These are phyloP conservation scores for Hucho hucho DNA, from an alignment of 2,113 vertebrate genomes.

Conservation along the genomic window DNA sequence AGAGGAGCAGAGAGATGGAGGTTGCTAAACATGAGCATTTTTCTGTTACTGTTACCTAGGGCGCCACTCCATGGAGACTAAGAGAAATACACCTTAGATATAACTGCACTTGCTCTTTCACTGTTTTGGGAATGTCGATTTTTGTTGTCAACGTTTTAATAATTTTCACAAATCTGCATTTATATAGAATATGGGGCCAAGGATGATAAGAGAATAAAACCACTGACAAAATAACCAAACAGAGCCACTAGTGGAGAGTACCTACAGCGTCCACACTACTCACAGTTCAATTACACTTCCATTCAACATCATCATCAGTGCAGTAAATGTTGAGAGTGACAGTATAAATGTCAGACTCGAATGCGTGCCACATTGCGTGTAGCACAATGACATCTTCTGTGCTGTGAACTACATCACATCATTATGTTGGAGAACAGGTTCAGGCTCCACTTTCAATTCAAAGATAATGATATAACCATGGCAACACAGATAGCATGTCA, in stretches of 20 bases:
- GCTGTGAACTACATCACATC: conserved; percentile 41
- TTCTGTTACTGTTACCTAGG: not conserved
- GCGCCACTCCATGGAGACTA: conserved; percentile 38
- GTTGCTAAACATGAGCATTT: not conserved
- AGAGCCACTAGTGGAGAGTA: no score
- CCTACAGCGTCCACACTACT: no score
- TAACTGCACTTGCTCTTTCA: not conserved
- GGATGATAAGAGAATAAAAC: no score
- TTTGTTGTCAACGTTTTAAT: no score
- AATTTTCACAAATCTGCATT: no score
- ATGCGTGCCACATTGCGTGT: conserved; percentile 18
- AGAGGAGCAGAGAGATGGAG: not conserved
- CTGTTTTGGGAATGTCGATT: not conserved
- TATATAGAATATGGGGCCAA: no score
- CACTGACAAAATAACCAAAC: not conserved
- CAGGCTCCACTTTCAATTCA: conserved; percentile 49
- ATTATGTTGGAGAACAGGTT: conserved; percentile 46
- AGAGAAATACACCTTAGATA: conserved; percentile 13
- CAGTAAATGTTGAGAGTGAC: not conserved
- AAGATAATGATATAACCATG: conserved; percentile 67
- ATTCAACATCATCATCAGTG: conserved; percentile 1
- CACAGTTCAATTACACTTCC: not conserved
- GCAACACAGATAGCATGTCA: conserved; percentile 60
- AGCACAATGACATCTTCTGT: conserved; percentile 35
- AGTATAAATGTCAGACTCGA: not conserved